Base-by-base conservation (phyloP, 2,888 invertebrate genomes). In the Clusia tigrina region DNA sequence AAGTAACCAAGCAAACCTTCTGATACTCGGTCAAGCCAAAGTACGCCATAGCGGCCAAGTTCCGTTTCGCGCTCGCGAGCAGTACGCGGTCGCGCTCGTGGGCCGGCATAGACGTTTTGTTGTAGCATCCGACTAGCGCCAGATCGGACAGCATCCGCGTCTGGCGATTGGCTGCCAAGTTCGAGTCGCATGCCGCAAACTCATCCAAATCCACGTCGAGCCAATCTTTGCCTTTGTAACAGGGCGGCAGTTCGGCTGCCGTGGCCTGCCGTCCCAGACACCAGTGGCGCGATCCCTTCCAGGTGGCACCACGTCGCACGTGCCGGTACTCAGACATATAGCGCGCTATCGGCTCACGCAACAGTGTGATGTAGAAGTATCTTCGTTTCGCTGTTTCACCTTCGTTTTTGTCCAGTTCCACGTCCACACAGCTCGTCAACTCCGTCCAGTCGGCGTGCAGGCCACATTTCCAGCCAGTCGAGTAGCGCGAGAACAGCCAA, bases 381-480 rank as follows among this genome's bases (percentile, higher is more conserved):
- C 98, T 89, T 76, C 94, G 86, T 78, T 91, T 91, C 1, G 91
- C 89, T 9, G 89, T 88, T 62, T 90, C 89, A 3, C 93, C 93
- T 84, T 98, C 97, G 79, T 94, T 91, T 81, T 94, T 91, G 83
- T 97, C 94, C 78, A 98, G 87, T 78, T 94, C 94, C 24, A 91
- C 89, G 79, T 97, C 94, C 42, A 96, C 96, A 84, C 97, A 97
- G 72, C 88, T 88, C 10, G 94, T 95, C 71, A 99, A 85, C 86
- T 99, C 98, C 2, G 98, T 98, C 93, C 96, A 98, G 86, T 98
- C 98, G 24, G 98, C 96, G 81, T 98, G 98, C 54, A 99, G 87
- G 58, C 99, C 99, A 85, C 99, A 99, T 80, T 94, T 94, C 97
- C 97, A 97, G 71, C 97, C 97, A 24, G 96, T 97, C 57, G 96